Conservation (phyloP, 2,888 invertebrate species). For the Blera fallax region DNA sequence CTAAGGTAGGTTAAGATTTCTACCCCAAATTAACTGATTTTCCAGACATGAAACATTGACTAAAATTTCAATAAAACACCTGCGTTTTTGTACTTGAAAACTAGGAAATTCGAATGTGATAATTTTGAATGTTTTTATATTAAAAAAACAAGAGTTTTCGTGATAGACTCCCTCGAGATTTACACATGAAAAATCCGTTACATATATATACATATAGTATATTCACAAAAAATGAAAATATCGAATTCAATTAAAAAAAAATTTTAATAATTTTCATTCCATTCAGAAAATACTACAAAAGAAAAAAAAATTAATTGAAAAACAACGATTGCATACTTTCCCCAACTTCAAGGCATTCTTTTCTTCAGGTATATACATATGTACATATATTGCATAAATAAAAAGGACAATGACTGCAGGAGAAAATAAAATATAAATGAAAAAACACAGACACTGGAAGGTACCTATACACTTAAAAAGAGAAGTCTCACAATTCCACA, state of each 20-base stretch:
- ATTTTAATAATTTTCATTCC: neutral
- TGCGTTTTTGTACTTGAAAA: no score
- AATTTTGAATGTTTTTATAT: no score
- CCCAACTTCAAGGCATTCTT: conserved; percentile 23
- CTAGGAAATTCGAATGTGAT: no score
- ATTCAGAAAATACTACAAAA: neutral
- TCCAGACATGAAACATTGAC: no score
- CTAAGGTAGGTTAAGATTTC: neutral
- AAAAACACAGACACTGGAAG: conserved; percentile 55
- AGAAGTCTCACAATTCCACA: conserved; percentile 51
- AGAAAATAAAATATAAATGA: conserved; percentile 54
- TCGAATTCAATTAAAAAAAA: no score
- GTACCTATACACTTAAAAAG: conserved; percentile 13
- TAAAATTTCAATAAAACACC: no score
- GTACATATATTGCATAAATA: conserved; percentile 61
- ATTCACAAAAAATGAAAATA: neutral
- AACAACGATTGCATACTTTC: conserved; percentile 19
- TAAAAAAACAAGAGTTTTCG: no score
- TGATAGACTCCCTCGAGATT: no score
- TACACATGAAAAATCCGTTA: neutral
- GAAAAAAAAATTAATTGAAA: neutral
- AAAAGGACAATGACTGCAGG: conserved; percentile 70
- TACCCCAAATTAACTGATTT: no score
- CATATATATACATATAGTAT: neutral
- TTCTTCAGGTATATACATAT: neutral